Evolutionary conservation across 2,113 vertebrate species (phyloP).

Genomic region (Labrus mixtus): DNA sequence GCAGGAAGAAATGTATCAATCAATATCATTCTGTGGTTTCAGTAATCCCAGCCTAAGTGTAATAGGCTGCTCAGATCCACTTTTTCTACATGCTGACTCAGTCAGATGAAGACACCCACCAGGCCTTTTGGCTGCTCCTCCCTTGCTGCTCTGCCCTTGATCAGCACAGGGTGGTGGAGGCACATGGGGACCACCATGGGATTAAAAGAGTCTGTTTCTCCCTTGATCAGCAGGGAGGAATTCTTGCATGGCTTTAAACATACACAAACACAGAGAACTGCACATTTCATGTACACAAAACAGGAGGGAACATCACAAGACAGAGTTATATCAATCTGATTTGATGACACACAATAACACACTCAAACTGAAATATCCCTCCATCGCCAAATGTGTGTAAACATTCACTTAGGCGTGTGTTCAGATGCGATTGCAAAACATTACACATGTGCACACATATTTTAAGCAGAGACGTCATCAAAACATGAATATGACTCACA

Average conservation of each 20-base stretch:
- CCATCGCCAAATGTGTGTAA: not conserved
- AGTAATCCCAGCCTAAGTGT: constrained; percentile 54
- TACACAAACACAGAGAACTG: constrained; percentile 37
- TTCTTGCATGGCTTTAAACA: constrained; percentile 37
- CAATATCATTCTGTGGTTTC: constrained; percentile 62
- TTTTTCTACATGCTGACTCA: constrained; percentile 51
- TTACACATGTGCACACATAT: constrained; percentile 19
- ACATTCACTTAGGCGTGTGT: not conserved
- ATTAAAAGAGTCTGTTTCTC: constrained; percentile 52
- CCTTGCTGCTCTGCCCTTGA: constrained; percentile 37
- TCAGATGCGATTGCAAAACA: not conserved
- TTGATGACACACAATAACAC: constrained; percentile 41
- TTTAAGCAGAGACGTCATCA: constrained; percentile 21
- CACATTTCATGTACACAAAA: constrained; percentile 52
- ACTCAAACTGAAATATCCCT: constrained; percentile 18
- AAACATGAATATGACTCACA: constrained; percentile 18
- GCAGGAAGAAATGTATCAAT: constrained; percentile 64
- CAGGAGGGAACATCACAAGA: constrained; percentile 15
- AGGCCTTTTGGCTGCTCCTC: constrained; percentile 35
- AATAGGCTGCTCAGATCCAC: constrained; percentile 59
- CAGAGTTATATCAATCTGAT: constrained; percentile 24
- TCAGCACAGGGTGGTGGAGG: constrained; percentile 44
- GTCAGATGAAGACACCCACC: constrained; percentile 46
- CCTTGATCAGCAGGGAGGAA: constrained; percentile 58
- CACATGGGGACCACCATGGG: constrained; percentile 73